phyloP scores from a whole-genome alignment of 2,797 vertebrate species.

The Rachycentron canadum region DNA sequence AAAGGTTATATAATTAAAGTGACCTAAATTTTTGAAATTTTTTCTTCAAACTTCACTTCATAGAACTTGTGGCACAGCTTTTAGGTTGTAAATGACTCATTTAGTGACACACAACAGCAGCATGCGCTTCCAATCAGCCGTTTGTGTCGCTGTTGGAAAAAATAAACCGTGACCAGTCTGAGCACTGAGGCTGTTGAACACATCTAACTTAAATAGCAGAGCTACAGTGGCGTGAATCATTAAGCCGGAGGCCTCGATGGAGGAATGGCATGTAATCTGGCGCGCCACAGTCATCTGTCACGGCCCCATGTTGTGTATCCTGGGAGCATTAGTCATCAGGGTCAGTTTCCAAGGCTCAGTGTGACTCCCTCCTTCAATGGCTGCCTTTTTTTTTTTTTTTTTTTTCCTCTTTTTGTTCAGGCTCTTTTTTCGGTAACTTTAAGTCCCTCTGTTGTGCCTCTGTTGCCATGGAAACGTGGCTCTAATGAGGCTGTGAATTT shows the following conservation, averaged over 20 bases:
- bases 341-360: conserved; percentile 21
- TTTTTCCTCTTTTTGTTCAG: not conserved
- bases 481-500: conserved; percentile 24
- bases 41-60: not conserved
- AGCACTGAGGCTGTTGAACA: not conserved
- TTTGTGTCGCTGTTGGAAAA: no score
- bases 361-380: conserved; percentile 8
- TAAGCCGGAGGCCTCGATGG: conserved; percentile 10
- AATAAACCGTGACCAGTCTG: not conserved
- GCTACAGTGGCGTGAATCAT: conserved; percentile 21
- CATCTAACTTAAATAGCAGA: conserved; percentile 16
- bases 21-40: not conserved
- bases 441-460: conserved; percentile 40
- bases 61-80: not conserved
- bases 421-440: conserved; percentile 19
- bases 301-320: conserved; percentile 30
- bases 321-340: conserved; percentile 57
- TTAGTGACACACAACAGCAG: not conserved
- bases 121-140: not conserved
- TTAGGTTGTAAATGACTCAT: not conserved
- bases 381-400: conserved; percentile 6
- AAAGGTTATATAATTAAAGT: not conserved
- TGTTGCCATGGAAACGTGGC: conserved; percentile 53
- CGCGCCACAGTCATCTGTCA: conserved; percentile 49
- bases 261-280: conserved; percentile 41